Evolutionary conservation across 2,888 invertebrate genomes (phyloP).

Genomic region (Drosophila recens): DNA sequence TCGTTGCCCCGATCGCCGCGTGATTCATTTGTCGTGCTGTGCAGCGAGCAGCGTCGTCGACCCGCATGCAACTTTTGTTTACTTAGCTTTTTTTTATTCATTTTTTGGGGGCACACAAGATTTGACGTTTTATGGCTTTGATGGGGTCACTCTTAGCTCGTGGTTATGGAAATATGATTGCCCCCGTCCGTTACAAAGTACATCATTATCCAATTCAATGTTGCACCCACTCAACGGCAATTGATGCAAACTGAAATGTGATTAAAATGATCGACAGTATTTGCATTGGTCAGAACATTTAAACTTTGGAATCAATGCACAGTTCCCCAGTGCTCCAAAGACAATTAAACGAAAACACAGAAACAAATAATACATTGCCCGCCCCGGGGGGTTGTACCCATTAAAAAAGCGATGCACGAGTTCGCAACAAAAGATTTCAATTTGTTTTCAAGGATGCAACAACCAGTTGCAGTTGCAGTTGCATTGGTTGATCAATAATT

Average conservation of each 20-base stretch:
- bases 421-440: conserved; percentile 64
- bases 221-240: conserved; percentile 62
- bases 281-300: conserved; percentile 66
- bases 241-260: conserved; percentile 60
- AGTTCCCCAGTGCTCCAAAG: conserved; percentile 3
- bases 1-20: conserved; percentile 49
- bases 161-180: conserved; percentile 58
- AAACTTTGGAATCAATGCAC: conserved; percentile 53
- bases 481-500: conserved; percentile 45
- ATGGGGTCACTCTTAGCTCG: conserved; percentile 13
- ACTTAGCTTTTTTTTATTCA: neutral
- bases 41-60: conserved; percentile 28
- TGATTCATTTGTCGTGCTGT: conserved; percentile 80
- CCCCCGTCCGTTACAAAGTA: conserved; percentile 11
- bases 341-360: conserved; percentile 28
- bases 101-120: conserved; percentile 22
- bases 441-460: conserved; percentile 70
- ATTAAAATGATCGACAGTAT: conserved; percentile 57
- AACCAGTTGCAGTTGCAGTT: conserved; percentile 30
- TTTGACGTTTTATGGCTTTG: conserved; percentile 26
- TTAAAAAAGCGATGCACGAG: conserved; percentile 59
- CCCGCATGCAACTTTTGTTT: conserved; percentile 40
- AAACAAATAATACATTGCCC: conserved; percentile 23
- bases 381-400: conserved; percentile 68
- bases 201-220: conserved; percentile 49